Evolutionary conservation across 2,888 invertebrate genomes (phyloP).

Genomic region (Argynnis bischoffii): DNA sequence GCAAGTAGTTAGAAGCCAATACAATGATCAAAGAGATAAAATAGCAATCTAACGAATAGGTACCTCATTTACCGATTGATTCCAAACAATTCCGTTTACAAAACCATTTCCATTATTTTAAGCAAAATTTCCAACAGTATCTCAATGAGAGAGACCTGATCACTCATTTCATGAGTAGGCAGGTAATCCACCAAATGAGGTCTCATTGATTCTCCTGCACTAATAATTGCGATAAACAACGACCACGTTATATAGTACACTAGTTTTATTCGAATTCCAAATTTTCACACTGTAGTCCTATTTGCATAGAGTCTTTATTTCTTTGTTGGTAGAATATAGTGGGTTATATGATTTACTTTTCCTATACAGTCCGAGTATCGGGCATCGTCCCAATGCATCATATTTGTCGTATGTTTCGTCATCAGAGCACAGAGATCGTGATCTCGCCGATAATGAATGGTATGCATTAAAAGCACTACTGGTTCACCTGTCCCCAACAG

Average conservation of each 20-base stretch:
- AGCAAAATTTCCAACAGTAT: constrained; percentile 50
- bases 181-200: constrained; percentile 73
- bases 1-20: constrained; percentile 29
- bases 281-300: constrained; percentile 12
- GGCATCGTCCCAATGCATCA: constrained; percentile 74
- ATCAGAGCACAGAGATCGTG: constrained; percentile 57
- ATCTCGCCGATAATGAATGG: constrained; percentile 65
- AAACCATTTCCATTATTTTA: constrained; percentile 42
- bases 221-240: constrained; percentile 68
- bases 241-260: constrained; percentile 30
- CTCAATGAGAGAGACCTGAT: constrained; percentile 53
- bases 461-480: constrained; percentile 52
- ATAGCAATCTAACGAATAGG: constrained; percentile 30
- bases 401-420: constrained; percentile 77
- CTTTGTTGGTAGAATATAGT: not conserved
- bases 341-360: constrained; percentile 44
- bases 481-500: constrained; percentile 40
- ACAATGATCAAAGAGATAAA: constrained; percentile 33
- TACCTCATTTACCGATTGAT: constrained; percentile 36
- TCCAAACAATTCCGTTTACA: constrained; percentile 27
- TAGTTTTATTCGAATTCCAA: constrained; percentile 19
- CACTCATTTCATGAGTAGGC: constrained; percentile 66
- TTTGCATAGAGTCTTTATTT: constrained; percentile 15
- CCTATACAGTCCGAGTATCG: constrained; percentile 60
- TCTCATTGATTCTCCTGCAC: constrained; percentile 74